Conservation (phyloP, 92 coral and sea anemone species). For the Porites cylindrica region DNA sequence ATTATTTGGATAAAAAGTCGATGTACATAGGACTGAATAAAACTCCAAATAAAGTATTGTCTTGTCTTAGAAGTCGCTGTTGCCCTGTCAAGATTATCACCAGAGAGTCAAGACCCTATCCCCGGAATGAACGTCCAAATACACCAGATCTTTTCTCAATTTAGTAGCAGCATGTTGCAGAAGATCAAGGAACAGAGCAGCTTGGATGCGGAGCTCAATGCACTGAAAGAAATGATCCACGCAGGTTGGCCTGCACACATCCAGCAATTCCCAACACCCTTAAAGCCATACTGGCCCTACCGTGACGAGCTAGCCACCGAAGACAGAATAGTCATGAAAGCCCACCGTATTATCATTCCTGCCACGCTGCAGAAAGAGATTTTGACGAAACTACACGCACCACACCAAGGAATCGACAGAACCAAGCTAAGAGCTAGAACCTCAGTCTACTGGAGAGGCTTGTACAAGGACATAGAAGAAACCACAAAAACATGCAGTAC, state of each 20-base stretch:
- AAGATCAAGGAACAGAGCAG: not conserved
- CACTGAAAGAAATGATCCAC: conserved; percentile 47
- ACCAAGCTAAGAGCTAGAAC: too few species aligned
- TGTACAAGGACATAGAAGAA: too few species aligned
- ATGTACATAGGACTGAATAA: too few species aligned
- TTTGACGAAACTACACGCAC: not conserved
- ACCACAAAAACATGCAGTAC: too few species aligned
- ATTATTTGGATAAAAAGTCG: too few species aligned
- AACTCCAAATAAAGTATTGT: too few species aligned
- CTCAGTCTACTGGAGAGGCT: too few species aligned
- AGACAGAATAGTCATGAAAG: conserved; percentile 47
- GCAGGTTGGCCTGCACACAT: conserved; percentile 56
- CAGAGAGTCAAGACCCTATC: conserved; percentile 23
- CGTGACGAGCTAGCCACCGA: conserved; percentile 18
- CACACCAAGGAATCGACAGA: too few species aligned
- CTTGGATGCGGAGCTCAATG: conserved; percentile 30
- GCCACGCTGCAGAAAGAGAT: conserved; percentile 31
- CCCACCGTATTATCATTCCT: conserved; percentile 53
- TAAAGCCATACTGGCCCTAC: conserved; percentile 53
- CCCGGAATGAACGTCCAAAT: conserved; percentile 50
- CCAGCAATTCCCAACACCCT: conserved; percentile 33
- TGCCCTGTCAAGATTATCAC: conserved; percentile 53
- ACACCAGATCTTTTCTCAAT: conserved; percentile 49
- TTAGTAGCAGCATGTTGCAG: conserved; percentile 34
- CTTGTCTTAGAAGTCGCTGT: too few species aligned